These are phyloP conservation scores for Anisognathus igniventris DNA, from an alignment of 2,797 vertebrate species.

Conservation along the genomic window DNA sequence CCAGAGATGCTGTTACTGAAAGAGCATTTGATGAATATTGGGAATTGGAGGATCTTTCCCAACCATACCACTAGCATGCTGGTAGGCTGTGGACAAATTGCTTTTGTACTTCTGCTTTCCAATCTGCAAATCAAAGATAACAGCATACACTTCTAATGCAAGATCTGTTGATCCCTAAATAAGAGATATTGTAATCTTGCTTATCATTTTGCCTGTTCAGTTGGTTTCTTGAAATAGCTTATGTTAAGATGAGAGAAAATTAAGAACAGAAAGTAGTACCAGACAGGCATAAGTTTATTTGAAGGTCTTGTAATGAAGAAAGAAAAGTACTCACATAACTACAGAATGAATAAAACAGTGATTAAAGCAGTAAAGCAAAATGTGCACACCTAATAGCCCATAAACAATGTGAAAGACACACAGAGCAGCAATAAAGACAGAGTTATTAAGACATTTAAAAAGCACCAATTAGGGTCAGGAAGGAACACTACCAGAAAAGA, in stretches of 20 bases:
- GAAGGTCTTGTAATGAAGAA: not conserved
- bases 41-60: not conserved
- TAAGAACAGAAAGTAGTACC: not conserved
- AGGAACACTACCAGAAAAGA: not conserved
- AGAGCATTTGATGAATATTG: not conserved
- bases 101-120: not conserved
- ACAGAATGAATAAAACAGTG: not conserved
- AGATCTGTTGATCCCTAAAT: not conserved
- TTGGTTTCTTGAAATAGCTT: not conserved
- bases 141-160: not conserved
- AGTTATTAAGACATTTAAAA: not conserved
- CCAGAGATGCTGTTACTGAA: not conserved
- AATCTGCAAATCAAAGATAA: not conserved
- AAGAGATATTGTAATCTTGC: not conserved
- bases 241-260: not conserved
- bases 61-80: not conserved
- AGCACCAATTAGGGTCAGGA: not conserved
- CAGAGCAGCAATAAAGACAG: not conserved
- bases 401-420: not conserved
- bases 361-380: slow-evolving; percentile 5
- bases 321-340: not conserved
- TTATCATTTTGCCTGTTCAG: not conserved
- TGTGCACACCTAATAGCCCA: not conserved
- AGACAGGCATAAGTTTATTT: not conserved
- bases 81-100: not conserved